phyloP scores from a whole-genome alignment of 2,888 invertebrate genomes.

The Silvanus unidentatus region DNA sequence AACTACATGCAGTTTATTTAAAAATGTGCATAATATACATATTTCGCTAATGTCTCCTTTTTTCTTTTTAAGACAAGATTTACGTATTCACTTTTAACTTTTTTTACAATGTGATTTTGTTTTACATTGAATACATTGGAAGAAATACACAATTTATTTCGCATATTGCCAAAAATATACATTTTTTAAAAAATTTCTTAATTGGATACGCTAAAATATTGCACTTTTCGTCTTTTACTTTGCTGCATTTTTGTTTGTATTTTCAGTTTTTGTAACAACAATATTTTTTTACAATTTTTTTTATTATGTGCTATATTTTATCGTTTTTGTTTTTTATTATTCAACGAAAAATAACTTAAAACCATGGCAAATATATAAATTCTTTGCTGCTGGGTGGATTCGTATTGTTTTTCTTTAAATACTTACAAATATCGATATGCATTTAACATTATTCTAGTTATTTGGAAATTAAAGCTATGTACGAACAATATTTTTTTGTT shows the following conservation, averaged over 20 bases:
- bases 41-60: slow-evolving; percentile 35
- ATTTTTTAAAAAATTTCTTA: slow-evolving; percentile 10
- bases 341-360: slow-evolving; percentile 24
- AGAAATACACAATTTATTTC: slow-evolving; percentile 38
- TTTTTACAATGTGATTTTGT: slow-evolving; percentile 39
- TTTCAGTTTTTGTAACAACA: slow-evolving; percentile 5
- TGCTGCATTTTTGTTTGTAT: neutral
- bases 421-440: slow-evolving; percentile 43
- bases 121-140: slow-evolving; percentile 43
- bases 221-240: slow-evolving; percentile 29
- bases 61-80: slow-evolving; percentile 30
- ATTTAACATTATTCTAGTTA: slow-evolving; percentile 35
- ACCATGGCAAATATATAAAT: slow-evolving; percentile 24
- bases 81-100: slow-evolving; percentile 40
- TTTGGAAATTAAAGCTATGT: slow-evolving; percentile 40
- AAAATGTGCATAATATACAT: slow-evolving; percentile 45
- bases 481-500: slow-evolving; percentile 14
- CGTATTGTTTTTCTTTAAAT: slow-evolving; percentile 29
- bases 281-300: slow-evolving; percentile 8
- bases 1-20: slow-evolving; percentile 43
- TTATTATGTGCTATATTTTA: slow-evolving; percentile 29
- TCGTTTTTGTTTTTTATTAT: slow-evolving; percentile 27
- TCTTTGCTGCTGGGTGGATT: slow-evolving; percentile 35
- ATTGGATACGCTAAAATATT: slow-evolving; percentile 31
- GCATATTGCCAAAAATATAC: slow-evolving; percentile 41